phyloP scores from a whole-genome alignment of 1,140 invertebrate genomes.

The Sycophila sp. region DNA sequence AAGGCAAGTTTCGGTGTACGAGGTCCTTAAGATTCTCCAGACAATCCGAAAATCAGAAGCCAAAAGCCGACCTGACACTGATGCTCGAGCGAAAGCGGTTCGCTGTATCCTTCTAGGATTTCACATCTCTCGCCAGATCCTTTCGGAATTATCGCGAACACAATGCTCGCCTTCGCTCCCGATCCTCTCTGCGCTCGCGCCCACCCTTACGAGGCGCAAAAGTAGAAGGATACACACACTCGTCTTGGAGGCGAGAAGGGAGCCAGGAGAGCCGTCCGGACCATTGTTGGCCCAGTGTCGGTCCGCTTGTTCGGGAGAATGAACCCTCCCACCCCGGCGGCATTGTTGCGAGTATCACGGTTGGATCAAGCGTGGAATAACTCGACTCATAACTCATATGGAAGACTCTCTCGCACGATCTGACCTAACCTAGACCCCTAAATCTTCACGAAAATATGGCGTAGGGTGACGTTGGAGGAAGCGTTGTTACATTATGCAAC shows the following conservation, averaged over 20 bases:
- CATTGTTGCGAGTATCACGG: neutral
- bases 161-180: slow-evolving; percentile 10
- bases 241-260: neutral
- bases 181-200: neutral
- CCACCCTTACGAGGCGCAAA: neutral
- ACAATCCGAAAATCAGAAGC: slow-evolving; percentile 12
- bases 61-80: neutral
- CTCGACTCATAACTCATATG: slow-evolving; percentile 23
- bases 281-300: neutral
- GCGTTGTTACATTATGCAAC: slow-evolving; percentile 21
- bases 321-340: slow-evolving; percentile 54
- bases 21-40: no score
- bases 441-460: neutral
- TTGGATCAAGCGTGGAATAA: neutral
- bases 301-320: slow-evolving; percentile 50
- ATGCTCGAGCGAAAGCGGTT: neutral
- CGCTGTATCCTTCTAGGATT: slow-evolving; percentile 33
- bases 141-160: slow-evolving; percentile 32
- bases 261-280: neutral
- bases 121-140: slow-evolving; percentile 19
- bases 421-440: neutral
- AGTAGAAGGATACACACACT: neutral
- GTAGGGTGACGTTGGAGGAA: neutral
- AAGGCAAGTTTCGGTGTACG: no score
- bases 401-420: neutral